Conservation (phyloP, 1,140 invertebrate species). For the Zaprionus kolodkinae region DNA sequence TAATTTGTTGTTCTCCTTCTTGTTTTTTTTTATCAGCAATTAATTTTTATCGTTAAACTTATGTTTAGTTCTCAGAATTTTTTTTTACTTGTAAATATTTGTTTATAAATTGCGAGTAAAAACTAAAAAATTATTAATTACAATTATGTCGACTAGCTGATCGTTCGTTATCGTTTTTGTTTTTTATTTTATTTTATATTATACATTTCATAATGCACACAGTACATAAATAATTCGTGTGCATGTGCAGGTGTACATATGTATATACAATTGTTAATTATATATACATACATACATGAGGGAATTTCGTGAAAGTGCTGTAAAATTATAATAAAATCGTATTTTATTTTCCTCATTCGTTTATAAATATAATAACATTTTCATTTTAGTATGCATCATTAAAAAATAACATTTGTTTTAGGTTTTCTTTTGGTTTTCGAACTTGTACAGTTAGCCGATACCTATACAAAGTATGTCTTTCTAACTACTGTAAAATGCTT, state of each 20-base stretch:
- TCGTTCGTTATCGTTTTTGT: constrained; percentile 41
- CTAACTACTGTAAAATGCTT: constrained; percentile 79
- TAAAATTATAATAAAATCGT: constrained; percentile 67
- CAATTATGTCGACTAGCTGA: constrained; percentile 51
- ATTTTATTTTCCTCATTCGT: constrained; percentile 31
- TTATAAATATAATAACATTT: constrained; percentile 70
- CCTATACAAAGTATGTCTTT: constrained; percentile 68
- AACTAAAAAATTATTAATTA: constrained; percentile 69
- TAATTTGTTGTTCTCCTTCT: constrained; percentile 40
- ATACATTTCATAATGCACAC: constrained; percentile 61
- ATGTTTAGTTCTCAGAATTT: constrained; percentile 50
- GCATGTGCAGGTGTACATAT: constrained; percentile 34
- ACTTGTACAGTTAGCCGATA: constrained; percentile 59
- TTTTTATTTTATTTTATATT: constrained; percentile 53
- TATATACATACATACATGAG: constrained; percentile 34
- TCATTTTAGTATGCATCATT: constrained; percentile 51
- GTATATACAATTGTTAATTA: constrained; percentile 18
- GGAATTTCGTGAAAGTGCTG: constrained; percentile 62
- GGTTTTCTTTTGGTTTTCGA: constrained; percentile 54
- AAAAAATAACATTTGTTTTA: constrained; percentile 72
- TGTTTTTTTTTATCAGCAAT: constrained; percentile 43
- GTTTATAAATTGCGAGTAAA: constrained; percentile 78
- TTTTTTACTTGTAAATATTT: constrained; percentile 62
- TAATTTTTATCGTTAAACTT: constrained; percentile 50
- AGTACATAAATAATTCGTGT: constrained; percentile 38